Conservation (phyloP, 2,113 vertebrate genomes). For the Myocastor coypus region DNA sequence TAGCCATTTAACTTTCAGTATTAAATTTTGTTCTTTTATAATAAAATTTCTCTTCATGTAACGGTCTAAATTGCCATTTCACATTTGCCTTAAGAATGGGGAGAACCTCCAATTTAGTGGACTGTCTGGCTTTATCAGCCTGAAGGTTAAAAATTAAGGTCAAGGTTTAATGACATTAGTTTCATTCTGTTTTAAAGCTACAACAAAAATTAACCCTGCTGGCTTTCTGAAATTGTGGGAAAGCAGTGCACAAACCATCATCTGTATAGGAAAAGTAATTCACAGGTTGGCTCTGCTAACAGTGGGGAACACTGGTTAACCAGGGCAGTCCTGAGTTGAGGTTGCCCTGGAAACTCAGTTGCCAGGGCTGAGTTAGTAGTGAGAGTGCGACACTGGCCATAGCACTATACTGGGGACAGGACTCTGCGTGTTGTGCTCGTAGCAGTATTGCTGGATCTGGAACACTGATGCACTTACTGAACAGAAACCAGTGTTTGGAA, state of each 20-base stretch:
- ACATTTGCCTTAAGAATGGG: conserved; percentile 42
- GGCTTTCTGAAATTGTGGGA: conserved; percentile 50
- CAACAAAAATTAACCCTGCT: conserved; percentile 62
- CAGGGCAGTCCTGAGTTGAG: not conserved
- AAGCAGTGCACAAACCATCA: conserved; percentile 38
- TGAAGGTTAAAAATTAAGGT: conserved; percentile 68
- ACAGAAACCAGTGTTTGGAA: conserved; percentile 2
- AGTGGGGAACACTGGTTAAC: conserved; percentile 20
- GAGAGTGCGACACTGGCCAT: not conserved
- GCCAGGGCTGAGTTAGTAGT: not conserved
- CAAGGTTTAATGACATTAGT: conserved; percentile 55
- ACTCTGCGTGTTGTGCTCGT: not conserved
- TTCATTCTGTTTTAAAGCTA: conserved; percentile 66
- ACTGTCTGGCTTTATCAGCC: conserved; percentile 31
- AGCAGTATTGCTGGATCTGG: not conserved
- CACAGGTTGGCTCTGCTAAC: conserved; percentile 51
- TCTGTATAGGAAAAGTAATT: conserved; percentile 68
- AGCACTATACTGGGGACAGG: not conserved
- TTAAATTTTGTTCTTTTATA: conserved; percentile 54
- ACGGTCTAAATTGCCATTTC: conserved; percentile 50
- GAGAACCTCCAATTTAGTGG: conserved; percentile 33
- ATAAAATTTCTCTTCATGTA: conserved; percentile 56
- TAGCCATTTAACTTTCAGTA: conserved; percentile 42
- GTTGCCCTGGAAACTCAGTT: conserved; percentile 61
- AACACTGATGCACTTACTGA: not conserved